Conservation (phyloP, 2,888 invertebrate species). For the Eutolmus rufibarbis region DNA sequence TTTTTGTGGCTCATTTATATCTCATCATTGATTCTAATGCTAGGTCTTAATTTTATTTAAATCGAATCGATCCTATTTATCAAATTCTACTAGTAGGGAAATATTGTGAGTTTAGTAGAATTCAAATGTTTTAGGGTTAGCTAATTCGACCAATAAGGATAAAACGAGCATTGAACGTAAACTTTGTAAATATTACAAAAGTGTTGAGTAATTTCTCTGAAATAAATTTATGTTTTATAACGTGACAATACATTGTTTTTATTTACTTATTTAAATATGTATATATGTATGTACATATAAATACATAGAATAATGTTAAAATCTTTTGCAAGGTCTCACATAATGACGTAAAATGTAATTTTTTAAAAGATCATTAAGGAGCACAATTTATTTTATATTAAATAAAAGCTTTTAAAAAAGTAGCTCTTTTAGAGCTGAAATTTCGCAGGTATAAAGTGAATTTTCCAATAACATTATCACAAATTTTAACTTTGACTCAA, state of each 20-base stretch:
- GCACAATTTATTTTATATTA: too few relatives aligned
- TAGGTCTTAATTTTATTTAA: conserved; percentile 9
- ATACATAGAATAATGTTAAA: too few relatives aligned
- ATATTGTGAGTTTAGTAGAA: conserved; percentile 5
- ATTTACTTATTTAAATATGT: background rate
- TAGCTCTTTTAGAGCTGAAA: too few relatives aligned
- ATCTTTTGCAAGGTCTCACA: too few relatives aligned
- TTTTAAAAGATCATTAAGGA: too few relatives aligned
- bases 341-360: too few relatives aligned
- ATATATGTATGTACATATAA: too few relatives aligned
- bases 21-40: conserved; percentile 26
- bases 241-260: background rate
- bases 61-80: conserved; percentile 12
- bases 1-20: conserved; percentile 27
- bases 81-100: background rate
- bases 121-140: background rate
- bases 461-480: too few relatives aligned
- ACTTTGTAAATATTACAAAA: conserved; percentile 33
- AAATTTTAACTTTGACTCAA: too few relatives aligned
- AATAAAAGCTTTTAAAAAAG: too few relatives aligned
- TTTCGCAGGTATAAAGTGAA: too few relatives aligned
- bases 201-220: conserved; percentile 38
- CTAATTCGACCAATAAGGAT: background rate
- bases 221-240: conserved; percentile 28
- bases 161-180: conserved; percentile 5